phyloP scores from a whole-genome alignment of 2,888 invertebrate genomes.

The Cataglyphis rosenhaueri region DNA sequence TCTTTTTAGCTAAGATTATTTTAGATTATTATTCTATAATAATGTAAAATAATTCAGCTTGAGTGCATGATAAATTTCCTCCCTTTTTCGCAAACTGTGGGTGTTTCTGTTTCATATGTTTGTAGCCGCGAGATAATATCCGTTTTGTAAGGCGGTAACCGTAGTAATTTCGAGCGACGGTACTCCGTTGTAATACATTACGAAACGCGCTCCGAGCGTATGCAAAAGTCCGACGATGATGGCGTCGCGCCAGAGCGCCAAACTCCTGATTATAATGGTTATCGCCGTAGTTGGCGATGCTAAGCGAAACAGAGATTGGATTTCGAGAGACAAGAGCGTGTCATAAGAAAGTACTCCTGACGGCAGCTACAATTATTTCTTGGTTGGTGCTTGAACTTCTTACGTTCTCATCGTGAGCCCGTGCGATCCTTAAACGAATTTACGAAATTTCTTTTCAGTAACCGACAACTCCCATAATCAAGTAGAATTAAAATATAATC shows the following conservation, averaged over 20 bases:
- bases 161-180: slow-evolving; percentile 37
- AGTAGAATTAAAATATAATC: background rate
- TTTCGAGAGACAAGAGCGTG: slow-evolving; percentile 61
- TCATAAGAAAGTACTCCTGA: slow-evolving; percentile 48
- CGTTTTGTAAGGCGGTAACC: slow-evolving; percentile 35
- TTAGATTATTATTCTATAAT: background rate
- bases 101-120: background rate
- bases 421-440: too few species aligned
- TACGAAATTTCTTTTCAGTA: background rate
- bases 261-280: slow-evolving; percentile 81
- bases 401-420: background rate
- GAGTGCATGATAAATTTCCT: background rate
- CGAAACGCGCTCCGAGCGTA: slow-evolving; percentile 36
- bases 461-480: background rate
- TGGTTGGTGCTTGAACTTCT: slow-evolving; percentile 61
- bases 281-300: slow-evolving; percentile 76
- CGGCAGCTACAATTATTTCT: slow-evolving; percentile 45
- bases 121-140: slow-evolving; percentile 23
- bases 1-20: background rate
- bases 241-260: slow-evolving; percentile 69
- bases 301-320: slow-evolving; percentile 69
- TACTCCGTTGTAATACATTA: slow-evolving; percentile 23
- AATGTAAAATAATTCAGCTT: background rate
- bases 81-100: background rate
- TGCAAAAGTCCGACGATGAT: slow-evolving; percentile 29